Evolutionary conservation across 1,140 invertebrate genomes (phyloP).

Genomic region (Armadillidium nasatum): DNA sequence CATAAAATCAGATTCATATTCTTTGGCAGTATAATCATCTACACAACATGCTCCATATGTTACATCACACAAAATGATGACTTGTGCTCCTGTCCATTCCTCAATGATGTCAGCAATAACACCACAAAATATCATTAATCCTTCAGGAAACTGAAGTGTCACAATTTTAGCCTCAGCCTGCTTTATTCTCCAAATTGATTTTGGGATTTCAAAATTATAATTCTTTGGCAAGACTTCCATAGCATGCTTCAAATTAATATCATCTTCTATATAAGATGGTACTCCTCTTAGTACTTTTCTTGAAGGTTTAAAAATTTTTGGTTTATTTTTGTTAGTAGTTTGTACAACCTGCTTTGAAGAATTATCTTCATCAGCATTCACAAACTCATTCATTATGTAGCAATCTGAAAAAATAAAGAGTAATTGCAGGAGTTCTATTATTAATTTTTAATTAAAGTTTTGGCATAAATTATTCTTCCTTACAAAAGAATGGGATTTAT

Average conservation of each 20-base stretch:
- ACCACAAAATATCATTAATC: constrained; percentile 81
- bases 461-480: too few relatives aligned
- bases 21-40: constrained; percentile 92
- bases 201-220: constrained; percentile 98
- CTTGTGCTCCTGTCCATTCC: constrained; percentile 84
- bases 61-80: constrained; percentile 97
- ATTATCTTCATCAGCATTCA: background rate
- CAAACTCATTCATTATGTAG: too few relatives aligned
- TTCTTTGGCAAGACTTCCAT: constrained; percentile 76
- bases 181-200: constrained; percentile 93
- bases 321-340: background rate
- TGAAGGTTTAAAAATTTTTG: constrained; percentile 37
- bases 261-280: constrained; percentile 74
- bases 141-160: constrained; percentile 96
- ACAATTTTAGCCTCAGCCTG: constrained; percentile 77
- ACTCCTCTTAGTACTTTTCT: constrained; percentile 54
- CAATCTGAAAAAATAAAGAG: too few relatives aligned
- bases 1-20: constrained; percentile 83
- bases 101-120: constrained; percentile 91
- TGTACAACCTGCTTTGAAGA: background rate
- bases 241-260: constrained; percentile 68
- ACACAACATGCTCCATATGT: constrained; percentile 99
- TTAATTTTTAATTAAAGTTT: too few relatives aligned
- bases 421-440: too few relatives aligned
- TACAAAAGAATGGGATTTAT: too few relatives aligned